phyloP scores from a whole-genome alignment of 2,113 vertebrate genomes.

The Pavo muticus region DNA sequence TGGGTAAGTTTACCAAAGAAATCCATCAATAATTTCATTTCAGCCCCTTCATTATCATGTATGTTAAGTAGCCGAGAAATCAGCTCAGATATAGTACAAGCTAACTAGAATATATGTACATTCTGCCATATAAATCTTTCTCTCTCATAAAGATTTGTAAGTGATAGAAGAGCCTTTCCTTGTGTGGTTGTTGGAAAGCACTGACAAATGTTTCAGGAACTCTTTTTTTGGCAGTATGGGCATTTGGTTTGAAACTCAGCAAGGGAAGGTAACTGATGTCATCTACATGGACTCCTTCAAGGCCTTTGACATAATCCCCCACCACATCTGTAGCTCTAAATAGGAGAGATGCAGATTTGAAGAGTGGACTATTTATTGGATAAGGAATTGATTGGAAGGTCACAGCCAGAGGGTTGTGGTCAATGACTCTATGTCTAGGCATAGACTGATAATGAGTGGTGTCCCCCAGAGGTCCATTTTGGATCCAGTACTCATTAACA shows the following conservation, averaged over 20 bases:
- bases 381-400: too few species aligned
- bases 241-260: background rate
- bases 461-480: too few species aligned
- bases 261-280: background rate
- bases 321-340: too few species aligned
- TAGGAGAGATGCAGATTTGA: too few species aligned
- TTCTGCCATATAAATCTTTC: too few species aligned
- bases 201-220: background rate
- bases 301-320: too few species aligned
- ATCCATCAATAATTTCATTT: conserved; percentile 67
- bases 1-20: conserved; percentile 50
- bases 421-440: too few species aligned
- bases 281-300: too few species aligned
- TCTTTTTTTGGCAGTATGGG: background rate
- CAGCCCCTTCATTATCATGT: conserved; percentile 68
- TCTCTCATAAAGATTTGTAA: background rate
- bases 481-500: too few species aligned
- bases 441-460: too few species aligned
- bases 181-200: background rate
- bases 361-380: too few species aligned
- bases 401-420: too few species aligned
- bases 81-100: conserved; percentile 51
- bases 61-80: conserved; percentile 63
- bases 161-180: background rate
- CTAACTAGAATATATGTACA: conserved; percentile 3